A percentile compares a stretch with the other conserved stretches of the same genome.
phyloP scores from a whole-genome alignment of 2,888 invertebrate genomes.

The Augiades crinisus region DNA sequence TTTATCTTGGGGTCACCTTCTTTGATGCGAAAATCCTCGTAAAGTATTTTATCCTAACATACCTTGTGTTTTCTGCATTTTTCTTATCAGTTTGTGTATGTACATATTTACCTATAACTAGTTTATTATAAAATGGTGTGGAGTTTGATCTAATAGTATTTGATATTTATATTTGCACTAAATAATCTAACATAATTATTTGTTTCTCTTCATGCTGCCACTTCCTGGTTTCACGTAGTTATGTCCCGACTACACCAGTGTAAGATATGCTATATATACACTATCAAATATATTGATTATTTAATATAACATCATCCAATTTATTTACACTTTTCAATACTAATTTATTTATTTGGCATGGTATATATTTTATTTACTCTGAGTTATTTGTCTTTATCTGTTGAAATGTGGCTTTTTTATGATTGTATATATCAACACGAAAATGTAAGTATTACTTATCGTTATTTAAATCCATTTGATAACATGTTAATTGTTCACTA shows the following conservation, averaged over 20 bases:
- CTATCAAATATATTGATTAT: too few relatives aligned
- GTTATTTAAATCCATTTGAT: not conserved
- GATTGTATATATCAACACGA: not conserved
- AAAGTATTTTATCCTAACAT: not conserved
- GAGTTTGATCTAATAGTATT: conserved; percentile 31
- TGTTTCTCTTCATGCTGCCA: conserved; percentile 75
- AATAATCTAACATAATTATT: conserved; percentile 50
- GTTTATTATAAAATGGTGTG: conserved; percentile 34
- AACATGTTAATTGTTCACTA: conserved; percentile 38
- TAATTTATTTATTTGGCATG: not conserved
- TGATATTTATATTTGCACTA: conserved; percentile 45
- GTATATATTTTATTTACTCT: not conserved
- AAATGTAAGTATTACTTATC: too few relatives aligned
- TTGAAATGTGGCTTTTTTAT: not conserved
- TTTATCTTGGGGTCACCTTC: conserved; percentile 29
- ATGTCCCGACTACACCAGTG: conserved; percentile 84
- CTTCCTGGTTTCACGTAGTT: conserved; percentile 68
- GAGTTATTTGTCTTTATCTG: not conserved
- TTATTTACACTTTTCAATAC: not conserved
- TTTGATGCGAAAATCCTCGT: not conserved
- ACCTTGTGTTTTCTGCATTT: conserved; percentile 6
- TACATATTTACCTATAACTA: conserved; percentile 27
- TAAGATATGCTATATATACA: conserved; percentile 69
- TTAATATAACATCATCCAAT: conserved; percentile 23
- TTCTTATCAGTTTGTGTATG: conserved; percentile 11